Percentiles rank a stretch among this genome's conserved stretches.
phyloP scores from a whole-genome alignment of 2,888 invertebrate genomes.

The Malthinus flaveolus region DNA sequence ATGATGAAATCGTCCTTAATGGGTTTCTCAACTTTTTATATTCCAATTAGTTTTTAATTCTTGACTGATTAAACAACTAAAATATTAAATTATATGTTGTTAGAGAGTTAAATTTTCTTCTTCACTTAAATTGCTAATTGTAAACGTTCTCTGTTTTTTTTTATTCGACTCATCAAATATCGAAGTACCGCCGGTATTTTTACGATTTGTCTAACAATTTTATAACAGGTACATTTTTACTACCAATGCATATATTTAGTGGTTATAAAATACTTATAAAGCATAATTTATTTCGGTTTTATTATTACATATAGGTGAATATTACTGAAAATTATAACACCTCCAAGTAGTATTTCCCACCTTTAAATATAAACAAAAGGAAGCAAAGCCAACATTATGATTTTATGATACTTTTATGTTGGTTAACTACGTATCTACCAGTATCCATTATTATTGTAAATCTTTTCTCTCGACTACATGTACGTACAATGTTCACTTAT shows the following conservation, averaged over 20 bases:
- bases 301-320: slow-evolving; percentile 13
- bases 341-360: slow-evolving; percentile 1
- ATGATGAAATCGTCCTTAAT: too few relatives aligned
- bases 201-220: slow-evolving; percentile 26
- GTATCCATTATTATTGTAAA: background rate
- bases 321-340: slow-evolving; percentile 8
- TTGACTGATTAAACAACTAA: background rate
- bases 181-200: slow-evolving; percentile 19
- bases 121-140: slow-evolving; percentile 15
- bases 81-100: slow-evolving; percentile 4
- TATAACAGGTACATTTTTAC: slow-evolving; percentile 26
- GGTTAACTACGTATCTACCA: background rate
- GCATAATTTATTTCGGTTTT: slow-evolving; percentile 27
- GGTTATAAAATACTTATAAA: slow-evolving; percentile 30
- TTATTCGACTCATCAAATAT: slow-evolving; percentile 6
- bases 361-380: slow-evolving; percentile 2
- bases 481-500: too few relatives aligned
- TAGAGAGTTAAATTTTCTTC: slow-evolving; percentile 1
- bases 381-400: background rate
- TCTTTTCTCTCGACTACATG: too few relatives aligned
- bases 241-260: slow-evolving; percentile 25
- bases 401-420: slow-evolving; percentile 1
- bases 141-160: slow-evolving; percentile 18
- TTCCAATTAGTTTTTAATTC: background rate
- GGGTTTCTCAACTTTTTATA: background rate